Evolutionary conservation across 2,888 invertebrate genomes (phyloP), one percentile per base, ranked within the genome.

Genomic region (Ectemnius lituratus): DNA sequence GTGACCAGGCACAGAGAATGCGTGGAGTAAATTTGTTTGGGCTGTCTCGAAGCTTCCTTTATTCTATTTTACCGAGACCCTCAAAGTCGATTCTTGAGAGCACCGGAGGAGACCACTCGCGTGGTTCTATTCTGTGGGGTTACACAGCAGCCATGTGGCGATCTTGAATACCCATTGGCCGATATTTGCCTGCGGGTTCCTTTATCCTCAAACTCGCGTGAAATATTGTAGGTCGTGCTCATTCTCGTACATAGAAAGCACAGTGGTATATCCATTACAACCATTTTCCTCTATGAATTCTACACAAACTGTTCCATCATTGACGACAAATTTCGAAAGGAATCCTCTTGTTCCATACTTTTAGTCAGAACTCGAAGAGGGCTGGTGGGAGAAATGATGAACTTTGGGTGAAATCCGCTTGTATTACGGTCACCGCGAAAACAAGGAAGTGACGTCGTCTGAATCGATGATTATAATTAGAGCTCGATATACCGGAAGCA

Each of bases 381-480:
- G 37, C 37, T 11, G 37, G 1, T 37, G 37, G 57, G 52, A 65
- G 69, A 77, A 82, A 77, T 65, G 69, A 78, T 73, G 76, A 73
- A 69, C 61, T 75, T 78, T 74, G 72, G 71, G 65, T 68, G 18
- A 72, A 28, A 59, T 68, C 73, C 74, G 74, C 80, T 76, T 74
- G 73, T 58, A 73, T 47, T 63, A 62, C 67, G 78, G 78, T 73
- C 78, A 70, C 61, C 59, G 63, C 61, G 81, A 85, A 86, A 88
- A 88, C 87, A 83, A 88, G 89, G 88, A 90, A 90, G 87, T 89
- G 88, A 87, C 88, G 88, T 88, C 83, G 85, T 72, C 80, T 23
- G 76, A 88, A 89, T 89, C 90, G 89, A 90, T 90, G 89, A 90
- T 91, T 89, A 88, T 91, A 90, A 91, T 91, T 90, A 90, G 87